phyloP scores from a whole-genome alignment of 1,140 invertebrate genomes.

The Eriocheir sinensis region DNA sequence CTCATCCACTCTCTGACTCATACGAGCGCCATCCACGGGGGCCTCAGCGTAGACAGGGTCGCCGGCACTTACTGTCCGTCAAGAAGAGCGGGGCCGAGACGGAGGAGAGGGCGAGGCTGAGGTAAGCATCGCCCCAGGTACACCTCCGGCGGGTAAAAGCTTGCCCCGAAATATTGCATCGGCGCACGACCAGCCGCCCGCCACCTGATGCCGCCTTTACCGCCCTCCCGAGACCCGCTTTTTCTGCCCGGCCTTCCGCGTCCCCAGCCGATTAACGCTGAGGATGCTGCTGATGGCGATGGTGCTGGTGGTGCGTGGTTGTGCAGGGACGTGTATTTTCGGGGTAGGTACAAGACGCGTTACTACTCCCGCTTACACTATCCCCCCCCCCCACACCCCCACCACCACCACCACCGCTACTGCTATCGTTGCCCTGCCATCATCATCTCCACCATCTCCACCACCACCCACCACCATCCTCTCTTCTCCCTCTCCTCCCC shows the following conservation, averaged over 20 bases:
- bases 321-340: background rate
- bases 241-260: background rate
- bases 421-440: background rate
- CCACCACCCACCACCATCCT: no score
- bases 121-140: background rate
- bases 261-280: background rate
- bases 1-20: background rate
- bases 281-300: no score
- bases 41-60: background rate
- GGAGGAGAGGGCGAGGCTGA: background rate
- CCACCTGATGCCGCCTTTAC: background rate
- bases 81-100: background rate
- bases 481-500: background rate
- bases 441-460: background rate
- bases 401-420: no score
- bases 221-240: background rate
- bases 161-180: constrained; percentile 1
- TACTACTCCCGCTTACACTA: background rate
- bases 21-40: background rate
- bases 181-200: background rate
- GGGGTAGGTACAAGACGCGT: background rate
- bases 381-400: no score
- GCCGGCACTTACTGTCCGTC: background rate
- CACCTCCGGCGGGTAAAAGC: background rate
- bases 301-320: no score